These are phyloP conservation scores for Dinoponera quadriceps DNA, from an alignment of 1,140 invertebrate genomes.

Conservation along the genomic window DNA sequence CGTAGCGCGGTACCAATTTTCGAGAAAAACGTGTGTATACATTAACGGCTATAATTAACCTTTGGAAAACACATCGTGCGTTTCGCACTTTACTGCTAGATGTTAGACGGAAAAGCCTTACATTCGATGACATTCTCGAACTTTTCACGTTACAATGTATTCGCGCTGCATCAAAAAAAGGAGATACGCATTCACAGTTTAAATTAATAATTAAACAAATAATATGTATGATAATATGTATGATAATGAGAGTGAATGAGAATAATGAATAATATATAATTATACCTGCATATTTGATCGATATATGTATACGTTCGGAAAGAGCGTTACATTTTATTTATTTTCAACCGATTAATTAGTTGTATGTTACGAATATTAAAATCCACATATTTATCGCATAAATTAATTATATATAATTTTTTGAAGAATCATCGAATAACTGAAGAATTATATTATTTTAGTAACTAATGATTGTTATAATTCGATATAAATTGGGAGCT, in stretches of 20 bases:
- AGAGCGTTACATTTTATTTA: background rate
- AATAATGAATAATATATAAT: constrained; percentile 16
- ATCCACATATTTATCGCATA: too few relatives aligned
- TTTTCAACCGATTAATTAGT: background rate
- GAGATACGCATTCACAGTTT: background rate
- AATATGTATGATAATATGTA: constrained; percentile 5
- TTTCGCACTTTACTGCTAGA: background rate
- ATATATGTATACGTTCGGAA: background rate
- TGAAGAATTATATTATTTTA: background rate
- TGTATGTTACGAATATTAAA: background rate
- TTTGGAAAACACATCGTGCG: background rate
- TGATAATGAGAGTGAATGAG: too few relatives aligned
- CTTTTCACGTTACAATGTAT: background rate
- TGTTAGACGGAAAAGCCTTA: background rate
- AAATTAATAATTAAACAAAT: constrained; percentile 6
- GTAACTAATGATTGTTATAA: background rate
- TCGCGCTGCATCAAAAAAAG: background rate
- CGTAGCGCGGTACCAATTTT: constrained; percentile 8
- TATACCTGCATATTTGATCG: background rate
- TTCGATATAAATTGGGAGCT: background rate
- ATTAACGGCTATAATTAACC: background rate
- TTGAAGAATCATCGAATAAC: background rate
- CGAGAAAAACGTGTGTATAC: background rate
- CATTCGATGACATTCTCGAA: background rate
- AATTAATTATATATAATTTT: too few relatives aligned